phyloP scores from a whole-genome alignment of 2,113 vertebrate genomes.

The Sebastes fasciatus region DNA sequence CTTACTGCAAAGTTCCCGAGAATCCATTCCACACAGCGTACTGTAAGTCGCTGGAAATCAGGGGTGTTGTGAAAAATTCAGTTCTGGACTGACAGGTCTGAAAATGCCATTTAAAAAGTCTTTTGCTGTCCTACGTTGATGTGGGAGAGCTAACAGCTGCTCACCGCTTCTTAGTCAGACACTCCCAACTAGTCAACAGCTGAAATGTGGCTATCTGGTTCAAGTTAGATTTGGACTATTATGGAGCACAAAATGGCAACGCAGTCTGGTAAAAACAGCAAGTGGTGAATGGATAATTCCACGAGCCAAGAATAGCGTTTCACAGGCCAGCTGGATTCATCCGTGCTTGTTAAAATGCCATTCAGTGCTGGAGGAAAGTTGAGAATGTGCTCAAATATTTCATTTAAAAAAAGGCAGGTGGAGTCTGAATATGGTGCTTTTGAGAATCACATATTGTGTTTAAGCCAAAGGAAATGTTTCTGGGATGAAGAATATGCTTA shows the following conservation, averaged over 20 bases:
- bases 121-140: conserved; percentile 20
- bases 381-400: not conserved
- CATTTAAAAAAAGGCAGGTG: not conserved
- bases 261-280: not conserved
- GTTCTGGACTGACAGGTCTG: conserved; percentile 18
- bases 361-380: not conserved
- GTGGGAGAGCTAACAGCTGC: not conserved
- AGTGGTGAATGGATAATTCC: not conserved
- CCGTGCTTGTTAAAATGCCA: not conserved
- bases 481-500: conserved; percentile 16
- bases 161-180: not conserved
- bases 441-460: conserved; percentile 3
- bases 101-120: conserved; percentile 23
- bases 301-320: not conserved
- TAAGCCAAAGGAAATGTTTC: conserved; percentile 6
- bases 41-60: conserved; percentile 13
- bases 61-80: not conserved
- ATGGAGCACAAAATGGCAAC: conserved; percentile 14
- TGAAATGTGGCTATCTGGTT: not conserved
- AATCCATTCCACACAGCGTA: not conserved
- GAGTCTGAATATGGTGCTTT: not conserved
- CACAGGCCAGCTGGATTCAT: not conserved
- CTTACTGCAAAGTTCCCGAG: conserved; percentile 28
- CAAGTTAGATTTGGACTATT: not conserved
- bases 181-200: not conserved